phyloP scores from a whole-genome alignment of 2,888 invertebrate genomes.

The Cepaea hortensis region DNA sequence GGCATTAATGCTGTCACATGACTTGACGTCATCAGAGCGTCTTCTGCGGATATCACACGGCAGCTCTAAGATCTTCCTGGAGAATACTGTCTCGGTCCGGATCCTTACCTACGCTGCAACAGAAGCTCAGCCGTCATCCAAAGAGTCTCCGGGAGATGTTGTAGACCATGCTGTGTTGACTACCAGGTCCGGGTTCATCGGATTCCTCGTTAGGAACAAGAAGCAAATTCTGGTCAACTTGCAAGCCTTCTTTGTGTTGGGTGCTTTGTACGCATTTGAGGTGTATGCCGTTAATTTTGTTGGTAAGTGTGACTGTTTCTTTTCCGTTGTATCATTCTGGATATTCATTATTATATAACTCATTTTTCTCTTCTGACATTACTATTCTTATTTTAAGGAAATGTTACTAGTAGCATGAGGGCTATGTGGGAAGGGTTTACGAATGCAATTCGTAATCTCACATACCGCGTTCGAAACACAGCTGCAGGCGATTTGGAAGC shows the following conservation, averaged over 20 bases:
- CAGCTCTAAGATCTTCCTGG: neutral
- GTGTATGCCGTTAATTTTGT: slow-evolving; percentile 38
- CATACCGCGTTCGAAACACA: too few relatives aligned
- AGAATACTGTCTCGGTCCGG: neutral
- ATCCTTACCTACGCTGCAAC: neutral
- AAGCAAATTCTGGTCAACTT: slow-evolving; percentile 34
- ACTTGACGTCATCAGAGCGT: neutral
- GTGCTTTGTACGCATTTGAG: slow-evolving; percentile 33
- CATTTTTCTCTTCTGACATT: too few relatives aligned
- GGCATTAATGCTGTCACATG: neutral
- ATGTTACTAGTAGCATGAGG: too few relatives aligned
- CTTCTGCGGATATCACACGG: neutral
- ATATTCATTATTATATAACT: too few relatives aligned
- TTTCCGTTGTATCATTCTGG: too few relatives aligned
- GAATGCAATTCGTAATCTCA: too few relatives aligned
- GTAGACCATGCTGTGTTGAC: neutral
- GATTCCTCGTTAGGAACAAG: slow-evolving; percentile 24
- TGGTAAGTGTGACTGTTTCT: neutral
- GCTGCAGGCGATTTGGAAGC: too few relatives aligned
- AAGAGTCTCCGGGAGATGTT: neutral
- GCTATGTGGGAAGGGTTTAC: too few relatives aligned
- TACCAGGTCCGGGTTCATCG: neutral
- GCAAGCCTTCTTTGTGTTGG: slow-evolving; percentile 20
- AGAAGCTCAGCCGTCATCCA: neutral
- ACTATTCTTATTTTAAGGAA: too few relatives aligned